Base-by-base conservation (phyloP, 2,888 invertebrate genomes). In the Heliconius charithonia region DNA sequence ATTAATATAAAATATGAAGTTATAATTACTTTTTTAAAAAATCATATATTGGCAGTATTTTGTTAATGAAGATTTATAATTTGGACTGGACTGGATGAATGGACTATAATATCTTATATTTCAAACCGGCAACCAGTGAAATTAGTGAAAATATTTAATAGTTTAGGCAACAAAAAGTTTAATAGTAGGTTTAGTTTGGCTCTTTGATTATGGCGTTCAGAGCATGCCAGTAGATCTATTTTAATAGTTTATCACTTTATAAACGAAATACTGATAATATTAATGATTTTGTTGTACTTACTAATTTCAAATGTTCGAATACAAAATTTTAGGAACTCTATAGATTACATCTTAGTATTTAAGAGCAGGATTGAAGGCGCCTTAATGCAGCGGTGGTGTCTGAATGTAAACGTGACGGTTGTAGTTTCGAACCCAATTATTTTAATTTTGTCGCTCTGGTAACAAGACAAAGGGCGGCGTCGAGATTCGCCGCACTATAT, bases 271-370 rank as follows among this genome's bases (percentile, higher is more conserved):
- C 59, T n/a, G 72, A 71, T 71, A 71, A 51, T 72, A 72, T 62
- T 12, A 72, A 72, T 72, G 27, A 71, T 32, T 29, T 71, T 71
- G n/a, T 12, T 56, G 22, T 32, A 27, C 27, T 19, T 37, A 56
- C 32, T 7, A 56, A 72, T 32, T n/a, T 45, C 65, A 74, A 45
- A 22, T 10, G 27, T 74, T 74, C 41, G 22, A 65, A 65, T 74
- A 74, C 62, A 76, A 73, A n/a, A 79, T 29, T 32, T 72, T 67
- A 81, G 81, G 81, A 81, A 81, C 81, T 71, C 32, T 77, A 72
- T 66, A 59, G 62, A 45, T n/a, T 75, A 25, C 6, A 66, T 75
- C 41, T 71, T 71, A 56, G 56, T n/a, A 16, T 45, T 59, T 59
- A 10, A n/a, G n/a, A 59, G n/a, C 59, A 59, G 56, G 19, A 56